phyloP scores from a whole-genome alignment of 2,888 invertebrate species.

The Morpho achilles region DNA sequence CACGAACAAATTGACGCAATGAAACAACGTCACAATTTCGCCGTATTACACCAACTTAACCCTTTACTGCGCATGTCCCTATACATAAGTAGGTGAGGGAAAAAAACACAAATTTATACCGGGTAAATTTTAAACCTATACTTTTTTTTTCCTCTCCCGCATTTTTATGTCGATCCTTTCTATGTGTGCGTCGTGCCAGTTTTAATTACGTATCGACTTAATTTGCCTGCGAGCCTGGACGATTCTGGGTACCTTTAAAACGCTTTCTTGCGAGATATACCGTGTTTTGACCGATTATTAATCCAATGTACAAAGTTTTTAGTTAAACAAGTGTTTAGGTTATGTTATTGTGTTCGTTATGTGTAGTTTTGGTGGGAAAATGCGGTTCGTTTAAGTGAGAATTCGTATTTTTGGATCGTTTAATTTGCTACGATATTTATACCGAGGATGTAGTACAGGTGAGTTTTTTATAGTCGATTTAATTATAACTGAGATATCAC shows the following conservation, averaged over 20 bases:
- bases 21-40: slow-evolving; percentile 25
- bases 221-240: slow-evolving; percentile 67
- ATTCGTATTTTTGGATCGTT: slow-evolving; percentile 26
- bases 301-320: slow-evolving; percentile 25
- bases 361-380: slow-evolving; percentile 56
- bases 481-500: slow-evolving; percentile 20
- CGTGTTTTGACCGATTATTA: slow-evolving; percentile 23
- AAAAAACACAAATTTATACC: slow-evolving; percentile 80
- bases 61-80: slow-evolving; percentile 77
- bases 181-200: slow-evolving; percentile 72
- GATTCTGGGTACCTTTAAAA: slow-evolving; percentile 46
- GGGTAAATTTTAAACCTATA: slow-evolving; percentile 79
- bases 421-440: slow-evolving; percentile 18
- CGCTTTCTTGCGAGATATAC: slow-evolving; percentile 29
- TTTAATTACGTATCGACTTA: slow-evolving; percentile 80
- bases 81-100: slow-evolving; percentile 74
- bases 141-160: slow-evolving; percentile 72
- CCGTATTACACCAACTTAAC: slow-evolving; percentile 48
- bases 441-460: slow-evolving; percentile 34
- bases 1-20: not conserved
- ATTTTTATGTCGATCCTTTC: slow-evolving; percentile 77
- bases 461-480: slow-evolving; percentile 9
- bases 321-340: slow-evolving; percentile 37
- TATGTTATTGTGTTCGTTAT: slow-evolving; percentile 39
- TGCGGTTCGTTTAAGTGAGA: slow-evolving; percentile 21